Evolutionary conservation across 2,797 vertebrate genomes (phyloP).

Genomic region (Danio choprae): DNA sequence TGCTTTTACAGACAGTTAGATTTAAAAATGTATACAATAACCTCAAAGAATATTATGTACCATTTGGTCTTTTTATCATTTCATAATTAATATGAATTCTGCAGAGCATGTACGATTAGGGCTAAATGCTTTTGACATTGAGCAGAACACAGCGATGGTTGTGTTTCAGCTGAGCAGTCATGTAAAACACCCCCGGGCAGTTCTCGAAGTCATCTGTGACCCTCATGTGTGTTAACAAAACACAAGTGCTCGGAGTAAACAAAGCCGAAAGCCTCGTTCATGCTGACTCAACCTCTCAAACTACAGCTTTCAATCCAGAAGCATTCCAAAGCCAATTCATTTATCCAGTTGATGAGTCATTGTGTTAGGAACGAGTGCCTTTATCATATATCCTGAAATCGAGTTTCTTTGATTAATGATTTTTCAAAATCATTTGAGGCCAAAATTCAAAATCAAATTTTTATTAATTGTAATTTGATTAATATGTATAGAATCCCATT

Average conservation of each 20-base stretch:
- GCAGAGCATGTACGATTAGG: neutral
- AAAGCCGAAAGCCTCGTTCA: neutral
- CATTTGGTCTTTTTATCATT: neutral
- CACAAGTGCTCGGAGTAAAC: constrained; percentile 25
- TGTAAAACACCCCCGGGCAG: neutral
- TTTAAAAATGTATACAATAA: neutral
- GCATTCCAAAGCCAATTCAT: neutral
- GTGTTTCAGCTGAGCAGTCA: neutral
- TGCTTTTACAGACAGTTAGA: neutral
- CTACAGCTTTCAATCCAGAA: constrained; percentile 9
- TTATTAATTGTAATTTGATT: too few relatives aligned
- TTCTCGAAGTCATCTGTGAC: constrained; percentile 3
- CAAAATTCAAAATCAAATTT: too few relatives aligned
- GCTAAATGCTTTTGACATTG: neutral
- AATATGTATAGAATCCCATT: too few relatives aligned
- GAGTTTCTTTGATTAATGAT: too few relatives aligned
- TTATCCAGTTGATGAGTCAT: neutral
- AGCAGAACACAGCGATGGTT: neutral
- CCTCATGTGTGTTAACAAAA: constrained; percentile 23
- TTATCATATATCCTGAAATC: neutral
- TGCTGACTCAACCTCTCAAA: constrained; percentile 13
- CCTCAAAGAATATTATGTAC: neutral
- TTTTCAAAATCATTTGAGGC: too few relatives aligned
- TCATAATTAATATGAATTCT: neutral
- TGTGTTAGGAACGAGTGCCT: neutral